These are phyloP conservation scores for Micrastur ruficollis DNA, from an alignment of 2,797 vertebrate species.

Conservation along the genomic window DNA sequence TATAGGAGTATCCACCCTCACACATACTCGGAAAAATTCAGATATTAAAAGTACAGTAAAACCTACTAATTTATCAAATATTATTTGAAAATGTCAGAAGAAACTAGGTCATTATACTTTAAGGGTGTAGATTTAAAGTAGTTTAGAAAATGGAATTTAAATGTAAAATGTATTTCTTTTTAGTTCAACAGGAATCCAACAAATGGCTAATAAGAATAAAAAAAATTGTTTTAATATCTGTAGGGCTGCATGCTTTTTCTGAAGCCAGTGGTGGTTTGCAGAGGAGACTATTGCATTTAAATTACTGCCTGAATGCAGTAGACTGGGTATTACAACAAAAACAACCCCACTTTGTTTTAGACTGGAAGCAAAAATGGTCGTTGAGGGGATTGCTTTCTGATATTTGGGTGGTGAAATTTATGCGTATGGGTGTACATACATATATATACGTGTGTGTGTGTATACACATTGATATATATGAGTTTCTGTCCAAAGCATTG, in stretches of 20 bases:
- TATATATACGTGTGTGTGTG: rapidly evolving
- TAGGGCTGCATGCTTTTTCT: neutral
- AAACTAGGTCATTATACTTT: neutral
- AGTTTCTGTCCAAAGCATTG: neutral
- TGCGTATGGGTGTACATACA: neutral
- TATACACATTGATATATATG: too few species aligned
- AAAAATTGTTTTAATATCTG: neutral
- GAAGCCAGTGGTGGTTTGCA: neutral
- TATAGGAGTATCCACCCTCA: neutral
- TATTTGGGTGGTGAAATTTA: neutral
- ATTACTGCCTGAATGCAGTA: neutral
- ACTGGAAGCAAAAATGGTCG: neutral
- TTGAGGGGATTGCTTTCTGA: neutral
- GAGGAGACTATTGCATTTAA: neutral
- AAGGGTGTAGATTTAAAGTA: neutral
- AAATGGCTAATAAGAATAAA: neutral
- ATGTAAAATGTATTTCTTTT: neutral
- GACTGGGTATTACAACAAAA: neutral
- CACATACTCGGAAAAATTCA: neutral
- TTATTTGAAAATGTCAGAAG: neutral
- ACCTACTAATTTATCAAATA: neutral
- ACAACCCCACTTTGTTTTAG: neutral
- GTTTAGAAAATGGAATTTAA: neutral
- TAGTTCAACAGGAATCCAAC: neutral
- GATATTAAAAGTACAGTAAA: neutral